Percentiles rank a stretch among this genome's conserved stretches.
Evolutionary conservation across 2,888 invertebrate genomes (phyloP).

Genomic region (Ctena decussata): DNA sequence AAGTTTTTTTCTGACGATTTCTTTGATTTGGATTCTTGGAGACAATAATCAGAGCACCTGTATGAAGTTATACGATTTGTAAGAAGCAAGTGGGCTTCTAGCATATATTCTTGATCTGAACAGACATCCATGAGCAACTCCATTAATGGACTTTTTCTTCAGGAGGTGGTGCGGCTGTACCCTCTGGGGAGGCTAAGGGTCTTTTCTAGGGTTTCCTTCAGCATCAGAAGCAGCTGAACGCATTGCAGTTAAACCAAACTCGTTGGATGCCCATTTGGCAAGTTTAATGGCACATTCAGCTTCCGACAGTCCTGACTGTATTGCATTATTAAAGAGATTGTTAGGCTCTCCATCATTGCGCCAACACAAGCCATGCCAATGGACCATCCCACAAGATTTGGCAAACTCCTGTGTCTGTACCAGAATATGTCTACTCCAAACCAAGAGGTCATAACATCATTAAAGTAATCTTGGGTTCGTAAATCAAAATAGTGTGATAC

Average conservation of each 20-base stretch:
- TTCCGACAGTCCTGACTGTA: slow-evolving; percentile 31
- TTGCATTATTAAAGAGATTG: slow-evolving; percentile 33
- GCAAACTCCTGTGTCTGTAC: slow-evolving; percentile 72
- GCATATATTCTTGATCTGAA: slow-evolving; percentile 48
- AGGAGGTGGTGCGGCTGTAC: slow-evolving; percentile 60
- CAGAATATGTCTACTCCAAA: slow-evolving; percentile 68
- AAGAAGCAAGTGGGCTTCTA: slow-evolving; percentile 59
- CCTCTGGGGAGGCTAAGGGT: slow-evolving; percentile 72
- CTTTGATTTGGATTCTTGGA: background rate
- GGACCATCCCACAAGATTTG: slow-evolving; percentile 68
- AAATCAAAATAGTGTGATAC: slow-evolving; percentile 67
- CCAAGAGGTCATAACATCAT: slow-evolving; percentile 63
- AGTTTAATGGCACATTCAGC: slow-evolving; percentile 35
- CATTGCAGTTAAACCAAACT: slow-evolving; percentile 53
- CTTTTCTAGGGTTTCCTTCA: slow-evolving; percentile 56
- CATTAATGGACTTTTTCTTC: slow-evolving; percentile 65
- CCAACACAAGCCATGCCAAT: slow-evolving; percentile 72
- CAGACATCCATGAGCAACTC: slow-evolving; percentile 70
- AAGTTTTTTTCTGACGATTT: background rate
- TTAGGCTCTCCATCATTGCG: slow-evolving; percentile 54
- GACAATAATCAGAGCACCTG: slow-evolving; percentile 61
- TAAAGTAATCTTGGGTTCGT: slow-evolving; percentile 64
- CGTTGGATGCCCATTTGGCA: slow-evolving; percentile 40
- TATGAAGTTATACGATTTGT: slow-evolving; percentile 62
- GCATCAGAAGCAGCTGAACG: slow-evolving; percentile 45